A percentile compares a stretch with the other conserved stretches of the same genome.
Evolutionary conservation across 2,797 vertebrate species (phyloP).

Genomic region (Vireo griseus): DNA sequence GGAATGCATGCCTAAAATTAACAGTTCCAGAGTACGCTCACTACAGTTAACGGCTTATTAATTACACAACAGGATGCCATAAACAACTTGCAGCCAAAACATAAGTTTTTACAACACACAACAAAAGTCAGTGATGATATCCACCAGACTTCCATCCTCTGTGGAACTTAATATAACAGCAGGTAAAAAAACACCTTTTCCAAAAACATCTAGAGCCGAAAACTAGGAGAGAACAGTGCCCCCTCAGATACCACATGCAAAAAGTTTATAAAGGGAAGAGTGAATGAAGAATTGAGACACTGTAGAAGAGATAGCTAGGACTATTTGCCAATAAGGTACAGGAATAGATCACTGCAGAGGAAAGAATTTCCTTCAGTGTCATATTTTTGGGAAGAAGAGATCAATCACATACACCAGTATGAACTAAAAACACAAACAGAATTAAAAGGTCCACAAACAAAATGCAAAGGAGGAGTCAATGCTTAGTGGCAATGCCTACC

Average conservation of each 20-base stretch:
- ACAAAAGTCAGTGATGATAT: neutral
- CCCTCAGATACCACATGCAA: neutral
- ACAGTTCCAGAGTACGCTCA: neutral
- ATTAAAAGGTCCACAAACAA: neutral
- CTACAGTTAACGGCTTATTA: neutral
- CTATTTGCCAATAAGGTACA: neutral
- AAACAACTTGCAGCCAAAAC: neutral
- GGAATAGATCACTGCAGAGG: neutral
- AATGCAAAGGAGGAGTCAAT: neutral
- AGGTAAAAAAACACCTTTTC: neutral
- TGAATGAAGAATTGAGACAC: neutral
- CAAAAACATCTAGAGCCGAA: neutral
- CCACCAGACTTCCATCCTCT: neutral
- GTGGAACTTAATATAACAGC: neutral
- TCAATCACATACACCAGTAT: neutral
- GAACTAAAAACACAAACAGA: neutral
- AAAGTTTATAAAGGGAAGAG: neutral
- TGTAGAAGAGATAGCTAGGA: neutral
- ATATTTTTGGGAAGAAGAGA: neutral
- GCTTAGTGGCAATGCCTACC: fast-evolving
- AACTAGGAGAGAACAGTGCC: neutral
- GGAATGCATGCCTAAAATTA: neutral
- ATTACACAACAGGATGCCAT: neutral
- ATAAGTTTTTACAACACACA: neutral
- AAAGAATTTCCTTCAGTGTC: conserved; percentile 7